A percentile compares a stretch with the other conserved stretches of the same genome.
Evolutionary conservation across 2,113 vertebrate genomes (phyloP).

Genomic region (Elephantulus edwardii): DNA sequence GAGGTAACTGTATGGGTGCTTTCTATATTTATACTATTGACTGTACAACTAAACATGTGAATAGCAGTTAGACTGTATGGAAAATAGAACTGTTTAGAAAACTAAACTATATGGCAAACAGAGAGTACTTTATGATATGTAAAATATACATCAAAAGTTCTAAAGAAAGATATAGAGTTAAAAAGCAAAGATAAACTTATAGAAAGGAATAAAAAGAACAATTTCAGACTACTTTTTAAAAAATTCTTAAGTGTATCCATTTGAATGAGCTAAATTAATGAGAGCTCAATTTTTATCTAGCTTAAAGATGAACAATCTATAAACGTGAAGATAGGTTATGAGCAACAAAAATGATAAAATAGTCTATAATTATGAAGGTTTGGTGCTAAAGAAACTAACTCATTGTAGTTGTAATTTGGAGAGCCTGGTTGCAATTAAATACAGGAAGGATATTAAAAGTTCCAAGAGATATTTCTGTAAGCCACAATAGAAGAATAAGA

Average conservation of each 20-base stretch:
- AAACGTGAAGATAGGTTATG: conserved; percentile 33
- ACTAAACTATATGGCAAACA: too few species aligned
- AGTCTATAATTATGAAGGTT: conserved; percentile 73
- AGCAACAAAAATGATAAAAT: conserved; percentile 62
- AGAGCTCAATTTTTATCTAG: conserved; percentile 31
- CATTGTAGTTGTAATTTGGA: conserved; percentile 75
- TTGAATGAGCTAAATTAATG: background rate
- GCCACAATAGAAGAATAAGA: conserved; percentile 89
- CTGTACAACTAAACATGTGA: background rate
- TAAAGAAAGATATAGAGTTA: background rate
- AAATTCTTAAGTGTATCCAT: background rate
- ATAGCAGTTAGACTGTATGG: too few species aligned
- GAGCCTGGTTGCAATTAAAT: conserved; percentile 86
- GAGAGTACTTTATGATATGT: background rate
- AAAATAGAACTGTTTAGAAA: too few species aligned
- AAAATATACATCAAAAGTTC: conserved; percentile 16
- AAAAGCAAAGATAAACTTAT: conserved; percentile 44
- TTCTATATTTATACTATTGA: conserved; percentile 5
- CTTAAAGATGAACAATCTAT: conserved; percentile 21
- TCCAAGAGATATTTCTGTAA: conserved; percentile 83
- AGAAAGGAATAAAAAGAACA: conserved; percentile 28
- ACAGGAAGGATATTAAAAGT: conserved; percentile 88
- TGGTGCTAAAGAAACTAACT: conserved; percentile 73
- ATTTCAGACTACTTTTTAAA: conserved; percentile 18
- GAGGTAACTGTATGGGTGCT: background rate